These are phyloP conservation scores for Phyllopteryx taeniolatus DNA, from an alignment of 2,113 vertebrate genomes.

Conservation along the genomic window DNA sequence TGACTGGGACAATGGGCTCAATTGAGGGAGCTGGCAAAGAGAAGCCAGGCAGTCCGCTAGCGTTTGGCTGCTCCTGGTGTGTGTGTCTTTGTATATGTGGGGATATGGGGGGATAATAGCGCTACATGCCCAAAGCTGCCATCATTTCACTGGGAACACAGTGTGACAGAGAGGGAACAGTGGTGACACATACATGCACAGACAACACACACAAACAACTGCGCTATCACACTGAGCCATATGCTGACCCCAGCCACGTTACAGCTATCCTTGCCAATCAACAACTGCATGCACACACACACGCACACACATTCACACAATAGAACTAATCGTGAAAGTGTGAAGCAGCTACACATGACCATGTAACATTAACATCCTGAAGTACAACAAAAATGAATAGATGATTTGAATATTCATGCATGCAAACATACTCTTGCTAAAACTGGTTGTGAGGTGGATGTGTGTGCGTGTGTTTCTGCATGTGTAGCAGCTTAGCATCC, in stretches of 20 bases:
- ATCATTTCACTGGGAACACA: slow-evolving; percentile 85
- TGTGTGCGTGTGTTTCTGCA: neutral
- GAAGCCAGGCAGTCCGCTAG: slow-evolving; percentile 62
- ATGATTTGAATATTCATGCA: slow-evolving; percentile 43
- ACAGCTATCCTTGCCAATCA: slow-evolving; percentile 92
- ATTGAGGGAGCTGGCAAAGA: slow-evolving; percentile 88
- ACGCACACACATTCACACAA: slow-evolving; percentile 41
- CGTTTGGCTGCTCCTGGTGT: slow-evolving; percentile 65
- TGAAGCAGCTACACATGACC: slow-evolving; percentile 24
- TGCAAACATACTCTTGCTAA: slow-evolving; percentile 66
- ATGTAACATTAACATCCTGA: slow-evolving; percentile 27
- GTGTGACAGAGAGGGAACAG: slow-evolving; percentile 80
- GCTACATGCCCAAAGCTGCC: slow-evolving; percentile 87
- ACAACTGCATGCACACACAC: slow-evolving; percentile 71
- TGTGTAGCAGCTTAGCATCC: slow-evolving; percentile 61
- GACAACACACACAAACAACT: slow-evolving; percentile 66
- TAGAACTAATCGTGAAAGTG: slow-evolving; percentile 43
- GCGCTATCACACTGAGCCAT: slow-evolving; percentile 93
- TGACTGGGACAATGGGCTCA: slow-evolving; percentile 83
- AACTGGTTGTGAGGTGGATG: slow-evolving; percentile 26
- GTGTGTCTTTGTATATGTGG: slow-evolving; percentile 46
- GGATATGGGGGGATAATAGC: slow-evolving; percentile 84
- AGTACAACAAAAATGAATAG: slow-evolving; percentile 25
- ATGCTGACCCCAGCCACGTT: slow-evolving; percentile 93
- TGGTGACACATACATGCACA: slow-evolving; percentile 74